A percentile compares a stretch with the other conserved stretches of the same genome.
These are phyloP conservation scores for Malurus alboscapulatus DNA, from an alignment of 2,113 vertebrate species.

Conservation along the genomic window DNA sequence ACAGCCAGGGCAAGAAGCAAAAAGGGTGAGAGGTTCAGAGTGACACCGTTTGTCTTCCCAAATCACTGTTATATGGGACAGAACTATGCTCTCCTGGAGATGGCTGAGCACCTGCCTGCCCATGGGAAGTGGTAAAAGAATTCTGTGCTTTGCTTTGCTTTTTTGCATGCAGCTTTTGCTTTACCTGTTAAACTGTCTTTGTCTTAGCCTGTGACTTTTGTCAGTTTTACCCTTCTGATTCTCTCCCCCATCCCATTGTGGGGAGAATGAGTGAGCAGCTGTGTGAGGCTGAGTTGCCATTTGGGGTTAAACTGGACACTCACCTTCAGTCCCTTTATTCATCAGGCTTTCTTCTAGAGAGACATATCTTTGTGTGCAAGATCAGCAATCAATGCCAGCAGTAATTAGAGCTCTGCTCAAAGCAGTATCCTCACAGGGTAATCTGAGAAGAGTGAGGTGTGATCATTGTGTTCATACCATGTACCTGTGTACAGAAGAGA, in stretches of 20 bases:
- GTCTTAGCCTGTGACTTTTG: neutral
- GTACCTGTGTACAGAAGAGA: neutral
- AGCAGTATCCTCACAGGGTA: neutral
- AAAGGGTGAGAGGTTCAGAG: fast-evolving
- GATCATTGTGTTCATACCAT: neutral
- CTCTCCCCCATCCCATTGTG: neutral
- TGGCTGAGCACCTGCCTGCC: neutral
- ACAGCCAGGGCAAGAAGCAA: neutral
- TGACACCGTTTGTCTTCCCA: neutral
- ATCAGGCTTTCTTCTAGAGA: neutral
- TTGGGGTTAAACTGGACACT: neutral
- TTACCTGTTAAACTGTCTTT: neutral
- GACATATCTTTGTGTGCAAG: neutral
- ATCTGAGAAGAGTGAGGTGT: neutral
- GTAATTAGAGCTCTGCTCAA: neutral
- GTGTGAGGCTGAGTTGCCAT: neutral
- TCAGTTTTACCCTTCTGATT: neutral
- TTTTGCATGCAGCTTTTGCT: neutral
- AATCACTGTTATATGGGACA: fast-evolving
- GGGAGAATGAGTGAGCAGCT: fast-evolving
- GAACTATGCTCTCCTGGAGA: neutral
- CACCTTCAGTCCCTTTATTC: neutral
- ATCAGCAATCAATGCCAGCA: neutral
- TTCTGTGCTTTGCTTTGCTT: neutral
- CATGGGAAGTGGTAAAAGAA: fast-evolving